Evolutionary conservation across 2,888 invertebrate species (phyloP), one percentile per base, ranked within the genome.

Genomic region (Oligia fasciuncula): DNA sequence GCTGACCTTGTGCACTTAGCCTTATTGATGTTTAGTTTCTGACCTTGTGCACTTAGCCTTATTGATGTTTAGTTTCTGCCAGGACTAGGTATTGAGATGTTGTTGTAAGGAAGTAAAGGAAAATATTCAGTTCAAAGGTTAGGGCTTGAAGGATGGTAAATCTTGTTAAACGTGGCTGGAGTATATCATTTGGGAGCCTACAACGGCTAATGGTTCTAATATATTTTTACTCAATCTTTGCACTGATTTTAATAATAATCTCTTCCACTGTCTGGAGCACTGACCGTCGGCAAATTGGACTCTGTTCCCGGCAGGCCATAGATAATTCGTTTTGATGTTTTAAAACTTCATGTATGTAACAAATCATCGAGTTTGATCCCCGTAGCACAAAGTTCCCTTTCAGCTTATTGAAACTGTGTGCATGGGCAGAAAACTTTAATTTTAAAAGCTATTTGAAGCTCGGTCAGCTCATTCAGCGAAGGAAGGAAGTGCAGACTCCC

Each of bases 1-100:
- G 54, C 68, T 77, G 76, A 76, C 85, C 85, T 77, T 85, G 84
- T 70, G 65, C n/a, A n/a, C n/a, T n/a, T n/a, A n/a, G n/a, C n/a
- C n/a, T n/a, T n/a, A n/a, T n/a, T n/a, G n/a, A n/a, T n/a, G 57
- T 67, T 70, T 73, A 72, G 70, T 75, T 75, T 49, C 68, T 77
- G 76, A 76, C 85, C 85, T 77, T 85, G 84, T 70, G 65, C 14
- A 35, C n/a, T 54, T 11, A 66, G 17, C 51, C 60, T 62, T 67
- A 75, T 81, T 62, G n/a, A 63, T 74, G 40, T 70, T 81, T 51
- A 63, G 63, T 77, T 23, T 23, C 66, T 40, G 46, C 17, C 19
- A 63, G 57, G 43, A 60, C 40, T 65, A 46, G 63, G n/a, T 80
- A 70, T 67, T 67, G n/a, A 8, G 5, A 51, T 49, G 29, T 68